phyloP scores from a whole-genome alignment of 2,888 invertebrate genomes.

The Eilema griseolum region DNA sequence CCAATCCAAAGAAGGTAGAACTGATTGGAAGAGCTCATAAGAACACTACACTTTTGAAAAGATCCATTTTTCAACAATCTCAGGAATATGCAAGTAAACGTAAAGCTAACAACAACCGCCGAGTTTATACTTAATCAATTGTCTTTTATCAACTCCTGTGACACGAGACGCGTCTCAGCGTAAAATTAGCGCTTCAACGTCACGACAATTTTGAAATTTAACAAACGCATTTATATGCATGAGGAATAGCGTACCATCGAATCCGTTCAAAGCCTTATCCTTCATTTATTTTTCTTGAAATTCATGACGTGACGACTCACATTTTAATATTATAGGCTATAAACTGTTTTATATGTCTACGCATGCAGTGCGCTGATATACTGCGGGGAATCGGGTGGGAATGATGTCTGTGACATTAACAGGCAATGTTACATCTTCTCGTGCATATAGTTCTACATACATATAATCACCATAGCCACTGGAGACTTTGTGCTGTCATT shows the following conservation, averaged over 20 bases:
- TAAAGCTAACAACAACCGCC: constrained; percentile 2
- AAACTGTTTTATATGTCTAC: constrained; percentile 62
- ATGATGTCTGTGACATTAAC: constrained; percentile 23
- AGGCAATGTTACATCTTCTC: constrained; percentile 19
- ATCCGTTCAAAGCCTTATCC: constrained; percentile 58
- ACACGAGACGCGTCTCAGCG: constrained; percentile 14
- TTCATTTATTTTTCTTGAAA: constrained; percentile 66
- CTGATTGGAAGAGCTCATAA: no score
- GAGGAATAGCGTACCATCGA: constrained; percentile 64
- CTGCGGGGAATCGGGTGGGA: constrained; percentile 24
- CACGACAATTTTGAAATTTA: constrained; percentile 65
- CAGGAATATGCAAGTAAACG: constrained; percentile 1
- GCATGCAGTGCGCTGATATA: constrained; percentile 32
- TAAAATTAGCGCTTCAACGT: constrained; percentile 54
- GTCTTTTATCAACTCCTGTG: constrained; percentile 6
- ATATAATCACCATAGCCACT: no score
- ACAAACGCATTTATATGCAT: constrained; percentile 73
- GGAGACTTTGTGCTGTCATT: no score
- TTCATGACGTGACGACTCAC: constrained; percentile 61
- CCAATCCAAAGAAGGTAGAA: no score
- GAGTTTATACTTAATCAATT: constrained; percentile 30
- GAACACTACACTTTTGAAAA: no score
- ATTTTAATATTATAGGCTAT: constrained; percentile 62
- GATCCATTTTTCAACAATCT: background rate
- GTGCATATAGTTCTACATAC: constrained; percentile 17